A percentile compares a stretch with the other conserved stretches of the same genome.
Evolutionary conservation across 2,797 vertebrate genomes (phyloP).

Genomic region (Scomberomorus guttatus): DNA sequence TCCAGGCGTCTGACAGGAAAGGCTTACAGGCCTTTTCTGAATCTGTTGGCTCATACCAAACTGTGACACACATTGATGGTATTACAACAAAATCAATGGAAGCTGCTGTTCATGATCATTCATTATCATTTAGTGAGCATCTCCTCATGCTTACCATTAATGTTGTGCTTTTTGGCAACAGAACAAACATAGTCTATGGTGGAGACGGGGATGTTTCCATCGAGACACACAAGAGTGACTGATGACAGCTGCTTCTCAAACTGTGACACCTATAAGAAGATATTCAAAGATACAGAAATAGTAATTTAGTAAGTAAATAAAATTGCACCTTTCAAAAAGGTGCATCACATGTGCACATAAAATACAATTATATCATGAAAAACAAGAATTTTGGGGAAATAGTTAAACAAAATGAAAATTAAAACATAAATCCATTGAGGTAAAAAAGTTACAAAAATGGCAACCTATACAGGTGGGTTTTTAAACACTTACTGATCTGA

Average conservation of each 20-base stretch:
- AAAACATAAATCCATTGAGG: neutral
- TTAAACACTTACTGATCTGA: too few relatives aligned
- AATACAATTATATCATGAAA: neutral
- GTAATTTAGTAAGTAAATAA: neutral
- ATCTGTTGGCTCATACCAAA: constrained; percentile 94
- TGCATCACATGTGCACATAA: neutral
- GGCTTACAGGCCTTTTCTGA: constrained; percentile 91
- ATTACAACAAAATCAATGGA: constrained; percentile 28
- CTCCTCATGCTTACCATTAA: constrained; percentile 82
- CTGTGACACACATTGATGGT: constrained; percentile 75
- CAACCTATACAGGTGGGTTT: too few relatives aligned
- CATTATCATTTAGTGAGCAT: neutral
- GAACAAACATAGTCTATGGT: constrained; percentile 91
- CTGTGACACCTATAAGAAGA: constrained; percentile 86
- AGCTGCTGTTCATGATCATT: neutral
- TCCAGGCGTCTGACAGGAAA: constrained; percentile 93
- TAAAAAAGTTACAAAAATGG: neutral
- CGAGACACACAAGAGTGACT: constrained; percentile 89
- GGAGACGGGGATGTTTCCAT: constrained; percentile 91
- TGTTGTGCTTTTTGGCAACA: constrained; percentile 82
- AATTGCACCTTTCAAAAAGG: neutral
- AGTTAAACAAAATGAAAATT: neutral
- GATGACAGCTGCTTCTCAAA: constrained; percentile 87
- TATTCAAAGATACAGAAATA: neutral
- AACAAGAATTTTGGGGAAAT: neutral